phyloP scores from a whole-genome alignment of 2,113 vertebrate genomes.

The Ochotona curzoniae region DNA sequence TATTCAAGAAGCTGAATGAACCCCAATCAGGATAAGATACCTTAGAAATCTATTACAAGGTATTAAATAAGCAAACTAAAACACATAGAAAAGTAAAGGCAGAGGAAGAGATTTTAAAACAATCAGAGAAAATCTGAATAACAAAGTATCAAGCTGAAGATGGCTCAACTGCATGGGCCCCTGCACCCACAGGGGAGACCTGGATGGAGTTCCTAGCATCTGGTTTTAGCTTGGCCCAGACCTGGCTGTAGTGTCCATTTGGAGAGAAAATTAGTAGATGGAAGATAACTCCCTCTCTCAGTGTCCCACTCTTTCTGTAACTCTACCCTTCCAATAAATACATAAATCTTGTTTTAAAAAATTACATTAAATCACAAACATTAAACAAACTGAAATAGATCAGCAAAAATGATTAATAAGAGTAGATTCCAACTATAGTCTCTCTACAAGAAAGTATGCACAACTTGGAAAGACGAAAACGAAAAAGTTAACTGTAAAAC shows the following conservation, averaged over 20 bases:
- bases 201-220: no score
- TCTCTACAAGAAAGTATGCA: conserved; percentile 21
- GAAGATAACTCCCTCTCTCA: no score
- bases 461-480: not conserved
- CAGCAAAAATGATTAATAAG: not conserved
- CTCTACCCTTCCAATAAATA: no score
- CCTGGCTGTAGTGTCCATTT: no score
- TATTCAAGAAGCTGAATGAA: not conserved
- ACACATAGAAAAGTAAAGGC: not conserved
- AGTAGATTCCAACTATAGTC: not conserved
- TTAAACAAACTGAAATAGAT: conserved; percentile 29
- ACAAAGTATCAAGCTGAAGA: not conserved
- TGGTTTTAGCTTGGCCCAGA: no score
- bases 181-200: no score
- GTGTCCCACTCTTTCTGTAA: no score
- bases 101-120: not conserved
- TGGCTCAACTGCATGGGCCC: no score
- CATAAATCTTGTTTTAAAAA: no score
- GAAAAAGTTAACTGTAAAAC: conserved; percentile 10
- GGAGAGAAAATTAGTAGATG: no score
- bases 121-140: not conserved
- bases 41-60: conserved; percentile 38
- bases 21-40: not conserved
- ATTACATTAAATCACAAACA: conserved; percentile 44
- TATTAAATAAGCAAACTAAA: not conserved